Evolutionary conservation across 2,888 invertebrate species (phyloP), one percentile per base, ranked within the genome.

Genomic region (Rhaphigaster nebulosa): DNA sequence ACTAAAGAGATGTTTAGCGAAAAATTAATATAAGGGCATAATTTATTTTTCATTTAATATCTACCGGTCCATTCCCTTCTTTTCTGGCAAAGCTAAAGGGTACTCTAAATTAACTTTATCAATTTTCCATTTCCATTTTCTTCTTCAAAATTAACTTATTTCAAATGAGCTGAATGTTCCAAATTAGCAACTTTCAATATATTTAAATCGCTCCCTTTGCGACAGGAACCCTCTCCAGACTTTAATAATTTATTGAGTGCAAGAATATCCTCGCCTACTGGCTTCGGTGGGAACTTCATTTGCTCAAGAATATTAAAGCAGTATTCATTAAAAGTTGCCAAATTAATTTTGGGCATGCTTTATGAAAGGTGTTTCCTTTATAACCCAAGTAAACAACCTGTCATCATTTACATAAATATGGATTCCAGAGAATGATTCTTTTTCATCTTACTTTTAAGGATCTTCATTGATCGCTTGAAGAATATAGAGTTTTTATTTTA

Each of bases 271-370:
- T 76, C 70, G 6, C 18, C 34, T 76, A 23, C 70, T 38, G 8
- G 34, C 70, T 76, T 65, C 34, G 70, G 70, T 38, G 20, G 70
- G 1, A 76, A 76, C 70, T 76, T 76, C 70, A 76, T 76, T 76
- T 38, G 70, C 70, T 38, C 70, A 34, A 76, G 70, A 76, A 76
- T 76, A 76, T 76, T 76, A 76, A 76, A 76, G 38, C 70, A 76
- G 38, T 76, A 76, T 76, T 76, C 70, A 76, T 76, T 76, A 76
- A 76, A 76, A 76, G 70, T 76, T 76, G 70, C 70, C 38, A 76
- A 76, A 76, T 76, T 76, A 76, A 76, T 76, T 76, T 76, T 76
- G 20, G 70, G 20, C 38, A 34, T 38, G 70, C 70, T 38, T 76
- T 76, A 38, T 76, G 70, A 38, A 76, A 76, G 6, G 38, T 76